A percentile compares a stretch with the other conserved stretches of the same genome.
Evolutionary conservation across 2,113 vertebrate genomes (phyloP).

Genomic region (Falcunculus frontatus): DNA sequence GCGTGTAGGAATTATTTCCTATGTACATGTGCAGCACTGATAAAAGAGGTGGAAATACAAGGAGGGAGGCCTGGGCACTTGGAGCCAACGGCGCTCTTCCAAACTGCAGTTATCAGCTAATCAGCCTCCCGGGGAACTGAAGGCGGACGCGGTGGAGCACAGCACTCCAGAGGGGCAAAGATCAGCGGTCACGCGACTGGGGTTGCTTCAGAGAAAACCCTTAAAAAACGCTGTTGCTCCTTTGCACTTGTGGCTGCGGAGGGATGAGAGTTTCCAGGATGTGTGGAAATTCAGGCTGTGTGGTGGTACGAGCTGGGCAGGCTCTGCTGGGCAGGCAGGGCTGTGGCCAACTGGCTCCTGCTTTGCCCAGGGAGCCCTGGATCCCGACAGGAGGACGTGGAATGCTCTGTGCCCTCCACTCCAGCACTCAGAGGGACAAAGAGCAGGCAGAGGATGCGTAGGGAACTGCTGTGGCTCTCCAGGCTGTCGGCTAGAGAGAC

Average conservation of each 20-base stretch:
- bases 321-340: neutral
- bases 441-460: accelerated
- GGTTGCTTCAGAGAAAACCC: neutral
- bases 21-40: accelerated
- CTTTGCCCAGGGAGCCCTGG: neutral
- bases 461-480: neutral
- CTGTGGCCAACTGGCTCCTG: accelerated
- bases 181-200: neutral
- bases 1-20: neutral
- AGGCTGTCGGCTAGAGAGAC: neutral
- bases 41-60: neutral
- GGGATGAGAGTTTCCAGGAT: neutral
- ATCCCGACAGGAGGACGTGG: neutral
- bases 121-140: conserved; percentile 3
- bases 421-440: neutral
- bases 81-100: neutral
- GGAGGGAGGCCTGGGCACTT: neutral
- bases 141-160: neutral
- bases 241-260: neutral
- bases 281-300: neutral
- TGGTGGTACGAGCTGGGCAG: neutral
- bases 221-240: neutral
- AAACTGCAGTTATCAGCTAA: conserved; percentile 30
- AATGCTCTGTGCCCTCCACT: neutral
- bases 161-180: conserved; percentile 35